These are phyloP conservation scores for Dascyllus trimaculatus DNA, from an alignment of 2,113 vertebrate species.

Conservation along the genomic window DNA sequence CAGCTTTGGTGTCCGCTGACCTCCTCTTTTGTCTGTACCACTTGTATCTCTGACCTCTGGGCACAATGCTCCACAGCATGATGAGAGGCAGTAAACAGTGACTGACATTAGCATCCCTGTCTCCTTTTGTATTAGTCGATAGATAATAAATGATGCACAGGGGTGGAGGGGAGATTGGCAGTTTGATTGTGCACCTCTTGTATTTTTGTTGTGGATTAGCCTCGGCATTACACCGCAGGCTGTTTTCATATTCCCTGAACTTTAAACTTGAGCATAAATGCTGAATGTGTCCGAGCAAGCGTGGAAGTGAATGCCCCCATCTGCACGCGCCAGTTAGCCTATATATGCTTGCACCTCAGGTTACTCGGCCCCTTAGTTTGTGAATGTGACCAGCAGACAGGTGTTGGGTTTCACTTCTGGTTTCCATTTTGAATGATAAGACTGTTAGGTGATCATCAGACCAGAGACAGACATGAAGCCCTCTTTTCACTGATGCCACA, in stretches of 20 bases:
- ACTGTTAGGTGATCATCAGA: conserved; percentile 21
- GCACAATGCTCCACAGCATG: conserved; percentile 24
- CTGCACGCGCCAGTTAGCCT: conserved; percentile 15
- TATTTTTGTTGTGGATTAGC: not conserved
- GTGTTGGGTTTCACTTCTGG: conserved; percentile 66
- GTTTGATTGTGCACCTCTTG: not conserved
- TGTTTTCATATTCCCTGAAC: not conserved
- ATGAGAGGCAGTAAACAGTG: conserved; percentile 33
- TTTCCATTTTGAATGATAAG: conserved; percentile 53
- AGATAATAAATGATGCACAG: conserved; percentile 57
- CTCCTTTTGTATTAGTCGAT: conserved; percentile 21
- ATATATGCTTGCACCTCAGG: conserved; percentile 38
- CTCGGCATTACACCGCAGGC: not conserved
- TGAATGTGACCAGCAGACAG: conserved; percentile 35
- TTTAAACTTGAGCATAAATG: not conserved
- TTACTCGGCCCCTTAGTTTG: conserved; percentile 46
- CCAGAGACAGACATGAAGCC: conserved; percentile 13
- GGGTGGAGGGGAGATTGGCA: not conserved
- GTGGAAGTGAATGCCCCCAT: conserved; percentile 20
- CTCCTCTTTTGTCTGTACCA: conserved; percentile 49
- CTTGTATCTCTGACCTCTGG: conserved; percentile 46
- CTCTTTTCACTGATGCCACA: not conserved
- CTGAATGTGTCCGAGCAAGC: conserved; percentile 16
- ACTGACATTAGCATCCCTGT: conserved; percentile 32
- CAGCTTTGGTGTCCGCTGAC: conserved; percentile 60